Base-by-base conservation (phyloP, 2,797 vertebrate species). In the Hephaestus fuliginosus region DNA sequence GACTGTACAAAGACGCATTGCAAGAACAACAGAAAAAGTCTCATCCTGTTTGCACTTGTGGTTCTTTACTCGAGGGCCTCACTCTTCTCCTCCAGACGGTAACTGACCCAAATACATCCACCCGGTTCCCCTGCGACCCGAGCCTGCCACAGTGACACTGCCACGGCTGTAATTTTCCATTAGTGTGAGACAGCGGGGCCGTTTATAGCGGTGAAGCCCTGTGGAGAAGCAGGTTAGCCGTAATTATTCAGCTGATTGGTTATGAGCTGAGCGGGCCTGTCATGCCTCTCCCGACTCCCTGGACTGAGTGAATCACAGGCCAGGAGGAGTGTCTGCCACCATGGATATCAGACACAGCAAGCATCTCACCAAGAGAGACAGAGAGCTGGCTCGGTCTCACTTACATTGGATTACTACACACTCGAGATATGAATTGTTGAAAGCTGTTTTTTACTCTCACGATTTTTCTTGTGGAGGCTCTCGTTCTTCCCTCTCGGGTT, bases 171-270 rank as follows among this genome's bases (percentile, higher is more conserved):
- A 74, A 76, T 88, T 88, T 88, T 78, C 88, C 78, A 91, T 92
- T 89, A 91, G 80, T 49, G 78, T 62, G 71, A 76, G 79, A 87
- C 86, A 80, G 81, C 57, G 25, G 25, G 62, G 74, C 78, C 67
- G 70, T 81, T 91, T 87, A 85, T 81, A 86, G 81, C 84, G 81
- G 85, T 70, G 49, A 75, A 61, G 68, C 86, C 82, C 89, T 61
- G 78, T 44, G 86, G 91, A 88, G 81, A 78, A 56, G 78, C 82
- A 73, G 70, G 85, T 89, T 83, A 86, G 80, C 33, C 0, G 86
- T 86, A 86, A 89, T 90, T 90, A 90, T 86, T 89, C 88, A 88
- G 84, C 83, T 82, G 87, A 85, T 74, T 36, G 79, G 65, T 81
- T 80, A 61, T 56, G 61, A 77, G 77, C 64, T 75, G 78, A 63